Base-by-base conservation (phyloP, 2,797 vertebrate species). In the Valencia hispanica region DNA sequence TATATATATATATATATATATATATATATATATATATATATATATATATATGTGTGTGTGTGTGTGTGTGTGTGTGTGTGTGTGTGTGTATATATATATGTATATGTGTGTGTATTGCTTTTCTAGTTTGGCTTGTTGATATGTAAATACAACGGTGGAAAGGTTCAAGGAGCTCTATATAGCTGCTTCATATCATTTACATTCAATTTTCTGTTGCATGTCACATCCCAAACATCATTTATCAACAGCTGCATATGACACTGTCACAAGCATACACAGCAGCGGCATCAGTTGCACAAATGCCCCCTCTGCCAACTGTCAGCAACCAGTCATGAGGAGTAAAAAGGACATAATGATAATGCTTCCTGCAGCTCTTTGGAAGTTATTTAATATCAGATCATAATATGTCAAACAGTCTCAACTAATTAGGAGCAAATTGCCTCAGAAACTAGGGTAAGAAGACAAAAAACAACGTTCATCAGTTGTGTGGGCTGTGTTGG, bases 251-350 rank as follows among this genome's bases (percentile, higher is more conserved):
- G 74, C 81, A 78, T 76, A 75, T 77, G 78, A 91, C 87, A 88
- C 53, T 88, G 87, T 90, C 87, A 79, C 76, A 57, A 70, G 82
- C 69, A 83, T 83, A 85, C 87, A 81, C 79, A 81, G 73, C 61
- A 15, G 34, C 47, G 85, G 81, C 79, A 75, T 75, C 89, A 90
- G 87, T 91, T 91, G 85, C 79, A 84, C 77, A 79, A 63, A 78
- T 74, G 66, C 78, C 78, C 77, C 91, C 86, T 84, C 79, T 81
- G 84, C 91, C 86, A 89, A 87, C 85, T 89, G 89, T 93, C 91
- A 89, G 77, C 79, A 84, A 78, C 79, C 77, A 81, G 81, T 87
- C 74, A 55, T 74, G 70, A 55, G 34, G 75, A 80, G 85, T 70
- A 10, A 32, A 32, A 63, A 59, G 57, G 47, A 76, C 74, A 85